phyloP scores from a whole-genome alignment of 30 jellyfish, hydroid and myxozoan species.

The Calvadosia cruxmelitensis region DNA sequence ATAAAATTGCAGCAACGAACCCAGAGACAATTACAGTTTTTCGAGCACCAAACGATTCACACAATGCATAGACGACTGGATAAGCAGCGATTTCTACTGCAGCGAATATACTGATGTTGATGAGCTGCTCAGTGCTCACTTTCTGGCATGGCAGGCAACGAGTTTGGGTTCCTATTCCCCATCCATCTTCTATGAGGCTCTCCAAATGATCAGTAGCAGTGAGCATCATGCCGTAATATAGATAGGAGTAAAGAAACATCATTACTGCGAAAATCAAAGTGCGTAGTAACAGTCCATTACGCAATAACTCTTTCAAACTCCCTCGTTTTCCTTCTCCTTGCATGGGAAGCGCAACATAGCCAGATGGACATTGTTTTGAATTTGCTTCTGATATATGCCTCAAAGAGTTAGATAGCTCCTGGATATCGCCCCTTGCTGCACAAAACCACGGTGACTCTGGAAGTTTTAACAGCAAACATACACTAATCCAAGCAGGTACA shows the following conservation, averaged over 20 bases:
- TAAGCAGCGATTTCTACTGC: not conserved
- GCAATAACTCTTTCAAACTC: not conserved
- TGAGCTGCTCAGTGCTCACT: not conserved
- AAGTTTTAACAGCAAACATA: not conserved
- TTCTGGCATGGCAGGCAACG: not conserved
- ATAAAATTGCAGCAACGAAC: not conserved
- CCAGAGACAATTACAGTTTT: not conserved
- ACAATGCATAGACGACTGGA: not conserved
- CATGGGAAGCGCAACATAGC: not conserved
- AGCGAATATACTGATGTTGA: not conserved
- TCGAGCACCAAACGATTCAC: not conserved
- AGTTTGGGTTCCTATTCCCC: not conserved
- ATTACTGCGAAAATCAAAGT: not conserved
- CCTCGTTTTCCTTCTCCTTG: not conserved
- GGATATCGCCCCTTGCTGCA: not conserved
- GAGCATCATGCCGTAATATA: not conserved
- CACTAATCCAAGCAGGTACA: not conserved
- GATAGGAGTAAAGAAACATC: not conserved
- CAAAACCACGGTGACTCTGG: not conserved
- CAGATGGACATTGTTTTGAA: not conserved
- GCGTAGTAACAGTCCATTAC: not conserved
- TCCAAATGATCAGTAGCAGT: not conserved
- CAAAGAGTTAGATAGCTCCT: not conserved
- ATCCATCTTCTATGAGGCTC: not conserved
- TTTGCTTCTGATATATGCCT: not conserved